phyloP scores from a whole-genome alignment of 2,113 vertebrate genomes.

The Cisticola juncidis region DNA sequence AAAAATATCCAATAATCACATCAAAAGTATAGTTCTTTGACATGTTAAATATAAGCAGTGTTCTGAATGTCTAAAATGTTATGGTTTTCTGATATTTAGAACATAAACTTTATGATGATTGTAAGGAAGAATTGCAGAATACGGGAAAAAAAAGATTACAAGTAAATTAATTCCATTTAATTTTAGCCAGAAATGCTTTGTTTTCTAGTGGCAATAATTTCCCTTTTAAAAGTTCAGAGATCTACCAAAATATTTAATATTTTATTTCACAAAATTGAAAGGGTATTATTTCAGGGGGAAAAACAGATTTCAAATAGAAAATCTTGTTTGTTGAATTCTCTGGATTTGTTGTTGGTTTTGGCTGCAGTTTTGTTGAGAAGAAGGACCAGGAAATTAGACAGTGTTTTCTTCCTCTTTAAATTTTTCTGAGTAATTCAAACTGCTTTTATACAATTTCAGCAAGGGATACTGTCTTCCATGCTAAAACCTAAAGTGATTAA shows the following conservation, averaged over 20 bases:
- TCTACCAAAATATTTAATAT: no score
- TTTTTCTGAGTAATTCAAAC: not conserved
- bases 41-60: not conserved
- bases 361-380: not conserved
- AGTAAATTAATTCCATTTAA: not conserved
- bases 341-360: not conserved
- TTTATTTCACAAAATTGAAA: no score
- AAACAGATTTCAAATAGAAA: not conserved
- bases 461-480: not conserved
- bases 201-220: not conserved
- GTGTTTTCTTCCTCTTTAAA: not conserved
- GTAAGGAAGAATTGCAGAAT: not conserved
- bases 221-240: not conserved
- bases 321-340: not conserved
- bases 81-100: not conserved
- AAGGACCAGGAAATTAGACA: not conserved
- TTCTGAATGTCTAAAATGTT: not conserved
- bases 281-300: not conserved
- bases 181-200: not conserved
- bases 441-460: not conserved
- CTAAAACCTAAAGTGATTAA: conserved; percentile 1
- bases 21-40: not conserved
- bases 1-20: not conserved
- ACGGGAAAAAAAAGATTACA: not conserved
- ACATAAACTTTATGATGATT: not conserved